Percentiles rank a stretch among this genome's conserved stretches.
Conservation (phyloP, 1,140 invertebrate species). For the Lineus longissimus region DNA sequence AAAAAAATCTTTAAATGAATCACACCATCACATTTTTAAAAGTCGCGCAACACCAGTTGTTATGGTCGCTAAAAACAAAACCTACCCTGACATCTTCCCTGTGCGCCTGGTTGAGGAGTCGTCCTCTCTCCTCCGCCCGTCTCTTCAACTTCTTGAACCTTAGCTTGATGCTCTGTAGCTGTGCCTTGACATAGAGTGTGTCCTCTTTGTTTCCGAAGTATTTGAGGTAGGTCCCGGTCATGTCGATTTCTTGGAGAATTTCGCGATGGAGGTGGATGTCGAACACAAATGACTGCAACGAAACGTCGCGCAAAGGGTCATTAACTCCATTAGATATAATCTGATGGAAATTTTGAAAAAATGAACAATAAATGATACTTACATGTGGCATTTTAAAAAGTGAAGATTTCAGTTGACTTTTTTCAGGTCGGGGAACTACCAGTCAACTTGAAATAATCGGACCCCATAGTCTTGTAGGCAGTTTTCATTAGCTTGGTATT, state of each 20-base stretch:
- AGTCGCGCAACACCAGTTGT: too few species aligned
- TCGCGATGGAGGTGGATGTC: slow-evolving; percentile 90
- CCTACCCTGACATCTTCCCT: slow-evolving; percentile 82
- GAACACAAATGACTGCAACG: slow-evolving; percentile 72
- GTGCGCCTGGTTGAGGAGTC: slow-evolving; percentile 89
- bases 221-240: slow-evolving; percentile 95
- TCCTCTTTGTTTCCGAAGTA: slow-evolving; percentile 99
- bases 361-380: too few species aligned
- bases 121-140: slow-evolving; percentile 69
- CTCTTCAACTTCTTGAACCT: slow-evolving; percentile 85
- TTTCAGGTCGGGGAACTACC: too few species aligned
- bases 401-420: too few species aligned
- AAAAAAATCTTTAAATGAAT: too few species aligned
- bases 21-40: too few species aligned
- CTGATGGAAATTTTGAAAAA: too few species aligned
- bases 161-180: slow-evolving; percentile 93
- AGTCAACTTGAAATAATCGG: too few species aligned
- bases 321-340: background rate
- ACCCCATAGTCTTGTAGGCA: too few species aligned
- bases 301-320: background rate
- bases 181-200: slow-evolving; percentile 96
- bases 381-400: too few species aligned
- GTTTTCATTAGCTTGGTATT: too few species aligned
- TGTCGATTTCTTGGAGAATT: slow-evolving; percentile 90
- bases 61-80: background rate